Percentiles rank a stretch among this genome's conserved stretches.
Conservation (phyloP, 1,140 invertebrate species). For the Drusus annulatus region DNA sequence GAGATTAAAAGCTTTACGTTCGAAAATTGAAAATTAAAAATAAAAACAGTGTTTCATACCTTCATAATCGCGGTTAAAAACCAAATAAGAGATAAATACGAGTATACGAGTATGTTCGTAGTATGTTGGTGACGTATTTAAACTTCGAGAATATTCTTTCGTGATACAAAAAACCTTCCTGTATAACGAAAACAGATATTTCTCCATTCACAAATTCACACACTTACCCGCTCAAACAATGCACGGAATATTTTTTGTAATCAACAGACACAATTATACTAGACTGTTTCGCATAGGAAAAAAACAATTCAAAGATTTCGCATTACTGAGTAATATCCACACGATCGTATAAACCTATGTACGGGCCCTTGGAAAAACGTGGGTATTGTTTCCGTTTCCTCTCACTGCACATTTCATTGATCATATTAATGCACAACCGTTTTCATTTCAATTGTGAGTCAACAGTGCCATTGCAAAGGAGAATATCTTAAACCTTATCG, state of each 20-base stretch:
- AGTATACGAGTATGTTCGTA: too few relatives aligned
- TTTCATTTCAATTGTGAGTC: too few relatives aligned
- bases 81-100: too few relatives aligned
- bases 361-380: not conserved
- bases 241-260: constrained; percentile 17
- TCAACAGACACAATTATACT: constrained; percentile 12
- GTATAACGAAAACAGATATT: not conserved
- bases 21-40: too few relatives aligned
- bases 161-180: too few relatives aligned
- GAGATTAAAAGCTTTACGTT: too few relatives aligned
- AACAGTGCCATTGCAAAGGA: too few relatives aligned
- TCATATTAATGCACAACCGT: not conserved
- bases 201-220: constrained; percentile 21
- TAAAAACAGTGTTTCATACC: too few relatives aligned
- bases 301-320: constrained; percentile 24
- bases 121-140: too few relatives aligned
- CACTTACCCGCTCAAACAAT: constrained; percentile 15
- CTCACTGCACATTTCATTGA: constrained; percentile 16
- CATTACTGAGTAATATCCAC: not conserved
- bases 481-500: too few relatives aligned
- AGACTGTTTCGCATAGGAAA: constrained; percentile 14
- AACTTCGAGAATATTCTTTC: too few relatives aligned
- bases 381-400: constrained; percentile 26
- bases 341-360: not conserved
- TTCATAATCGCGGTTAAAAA: too few relatives aligned